Evolutionary conservation across 2,888 invertebrate genomes (phyloP).

Genomic region (Stenurella melanura): DNA sequence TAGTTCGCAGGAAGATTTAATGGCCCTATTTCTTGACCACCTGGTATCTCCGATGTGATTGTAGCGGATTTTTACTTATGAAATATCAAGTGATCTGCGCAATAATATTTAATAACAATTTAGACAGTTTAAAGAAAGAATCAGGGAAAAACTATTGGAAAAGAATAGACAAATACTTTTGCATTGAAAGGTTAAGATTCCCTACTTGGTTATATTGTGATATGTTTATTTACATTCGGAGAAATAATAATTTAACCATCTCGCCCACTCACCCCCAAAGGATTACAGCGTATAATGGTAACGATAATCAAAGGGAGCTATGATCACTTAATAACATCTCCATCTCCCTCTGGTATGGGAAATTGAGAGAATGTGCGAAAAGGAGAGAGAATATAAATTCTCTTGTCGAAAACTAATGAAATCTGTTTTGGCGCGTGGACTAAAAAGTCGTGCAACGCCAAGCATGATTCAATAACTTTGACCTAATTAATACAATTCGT

Average conservation of each 20-base stretch:
- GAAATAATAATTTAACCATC: background rate
- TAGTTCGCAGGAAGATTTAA: no score
- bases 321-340: conserved; percentile 32
- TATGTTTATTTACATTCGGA: no score
- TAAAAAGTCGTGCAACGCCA: conserved; percentile 55
- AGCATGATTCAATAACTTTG: conserved; percentile 54
- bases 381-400: conserved; percentile 34
- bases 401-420: conserved; percentile 36
- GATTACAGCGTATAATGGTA: conserved; percentile 12
- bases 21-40: no score
- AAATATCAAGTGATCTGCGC: no score
- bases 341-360: conserved; percentile 5
- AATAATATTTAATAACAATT: no score
- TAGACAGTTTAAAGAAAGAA: no score
- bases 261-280: conserved; percentile 6
- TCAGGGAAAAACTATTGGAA: no score
- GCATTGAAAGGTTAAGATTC: no score
- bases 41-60: no score
- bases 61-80: no score
- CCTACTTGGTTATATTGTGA: no score
- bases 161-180: no score
- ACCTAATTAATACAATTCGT: conserved; percentile 43
- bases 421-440: conserved; percentile 57
- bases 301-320: conserved; percentile 29
- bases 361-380: background rate